phyloP scores from a whole-genome alignment of 2,888 invertebrate species.

The Schizotus pectinicornis region DNA sequence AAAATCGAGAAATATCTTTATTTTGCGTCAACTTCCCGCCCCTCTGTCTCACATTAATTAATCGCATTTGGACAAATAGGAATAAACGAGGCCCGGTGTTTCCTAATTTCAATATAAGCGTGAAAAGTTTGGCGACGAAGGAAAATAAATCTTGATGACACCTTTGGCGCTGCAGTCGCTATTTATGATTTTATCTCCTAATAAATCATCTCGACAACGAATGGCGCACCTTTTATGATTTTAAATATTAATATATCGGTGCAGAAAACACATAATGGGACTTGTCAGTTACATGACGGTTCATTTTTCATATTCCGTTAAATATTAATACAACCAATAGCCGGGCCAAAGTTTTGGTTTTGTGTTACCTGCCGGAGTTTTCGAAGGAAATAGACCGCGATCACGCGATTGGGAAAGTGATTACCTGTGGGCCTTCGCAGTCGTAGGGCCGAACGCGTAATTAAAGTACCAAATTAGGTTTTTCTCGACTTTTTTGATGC shows the following conservation, averaged over 20 bases:
- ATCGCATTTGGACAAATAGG: conserved; percentile 28
- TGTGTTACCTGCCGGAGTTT: too few relatives aligned
- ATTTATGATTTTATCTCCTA: conserved; percentile 38
- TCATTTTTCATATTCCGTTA: conserved; percentile 24
- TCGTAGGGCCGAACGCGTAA: too few relatives aligned
- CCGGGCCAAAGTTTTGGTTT: too few relatives aligned
- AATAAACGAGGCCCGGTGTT: conserved; percentile 24
- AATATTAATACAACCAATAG: too few relatives aligned
- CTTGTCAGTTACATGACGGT: conserved; percentile 25
- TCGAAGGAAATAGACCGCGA: too few relatives aligned
- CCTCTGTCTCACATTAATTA: conserved; percentile 23
- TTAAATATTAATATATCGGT: conserved; percentile 29
- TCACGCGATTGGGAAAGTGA: too few relatives aligned
- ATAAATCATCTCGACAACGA: conserved; percentile 36
- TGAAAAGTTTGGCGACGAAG: conserved; percentile 21
- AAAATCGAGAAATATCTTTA: too few relatives aligned
- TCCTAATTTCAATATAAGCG: conserved; percentile 27
- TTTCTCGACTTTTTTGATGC: too few relatives aligned
- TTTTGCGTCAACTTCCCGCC: too few relatives aligned
- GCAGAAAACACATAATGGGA: conserved; percentile 12
- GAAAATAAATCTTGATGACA: conserved; percentile 38
- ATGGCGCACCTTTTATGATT: conserved; percentile 35
- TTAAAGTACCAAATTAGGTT: too few relatives aligned
- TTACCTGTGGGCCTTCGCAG: too few relatives aligned
- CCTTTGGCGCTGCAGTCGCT: conserved; percentile 30